phyloP scores from a whole-genome alignment of 2,888 invertebrate genomes.

The Rosalia funebris region DNA sequence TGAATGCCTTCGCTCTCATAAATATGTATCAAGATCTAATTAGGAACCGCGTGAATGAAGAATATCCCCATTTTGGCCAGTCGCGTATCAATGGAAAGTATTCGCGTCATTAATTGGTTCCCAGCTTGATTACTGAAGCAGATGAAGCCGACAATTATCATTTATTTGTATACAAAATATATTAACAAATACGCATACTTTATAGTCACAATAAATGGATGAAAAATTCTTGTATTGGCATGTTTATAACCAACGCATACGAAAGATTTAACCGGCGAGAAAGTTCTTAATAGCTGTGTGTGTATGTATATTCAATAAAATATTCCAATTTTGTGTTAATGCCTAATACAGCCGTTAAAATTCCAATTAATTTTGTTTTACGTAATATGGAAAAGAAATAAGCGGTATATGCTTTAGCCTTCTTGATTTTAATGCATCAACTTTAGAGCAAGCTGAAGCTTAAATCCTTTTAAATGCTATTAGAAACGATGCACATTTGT shows the following conservation, averaged over 20 bases:
- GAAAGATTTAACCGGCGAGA: not conserved
- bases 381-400: not conserved
- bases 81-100: no score
- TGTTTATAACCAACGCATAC: not conserved
- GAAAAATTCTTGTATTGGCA: not conserved
- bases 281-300: conserved; percentile 1
- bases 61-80: not conserved
- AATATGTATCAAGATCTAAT: not conserved
- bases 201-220: not conserved
- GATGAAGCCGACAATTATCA: no score
- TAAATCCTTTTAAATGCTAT: not conserved
- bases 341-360: conserved; percentile 6
- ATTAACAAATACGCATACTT: not conserved
- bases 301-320: conserved; percentile 7
- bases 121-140: no score
- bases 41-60: not conserved
- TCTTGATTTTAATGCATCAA: not conserved
- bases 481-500: not conserved
- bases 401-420: not conserved
- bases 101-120: no score
- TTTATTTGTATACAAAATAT: not conserved
- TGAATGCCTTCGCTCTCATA: not conserved
- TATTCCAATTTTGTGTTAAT: conserved; percentile 10
- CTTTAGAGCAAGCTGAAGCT: not conserved
- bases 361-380: conserved; percentile 13